Evolutionary conservation across 1,140 invertebrate genomes (phyloP).

Genomic region (Babylonia areolata): DNA sequence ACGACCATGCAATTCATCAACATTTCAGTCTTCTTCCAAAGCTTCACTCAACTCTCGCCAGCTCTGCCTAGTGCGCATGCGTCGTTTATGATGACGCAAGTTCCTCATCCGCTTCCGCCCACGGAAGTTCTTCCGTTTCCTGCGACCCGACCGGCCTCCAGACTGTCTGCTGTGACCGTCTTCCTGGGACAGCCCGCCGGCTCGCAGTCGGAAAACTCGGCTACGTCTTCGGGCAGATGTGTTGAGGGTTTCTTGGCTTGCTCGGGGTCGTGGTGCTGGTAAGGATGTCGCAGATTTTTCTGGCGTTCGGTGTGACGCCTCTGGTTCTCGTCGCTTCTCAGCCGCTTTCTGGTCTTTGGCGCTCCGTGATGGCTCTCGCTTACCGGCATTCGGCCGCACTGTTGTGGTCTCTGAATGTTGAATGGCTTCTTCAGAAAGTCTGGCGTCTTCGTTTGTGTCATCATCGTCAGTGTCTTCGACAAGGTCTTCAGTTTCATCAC

Average conservation of each 20-base stretch:
- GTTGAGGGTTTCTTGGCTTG: background rate
- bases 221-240: background rate
- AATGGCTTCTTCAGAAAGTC: background rate
- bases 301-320: background rate
- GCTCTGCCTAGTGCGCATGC: background rate
- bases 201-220: background rate
- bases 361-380: background rate
- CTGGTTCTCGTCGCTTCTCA: background rate
- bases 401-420: background rate
- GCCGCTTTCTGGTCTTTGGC: background rate
- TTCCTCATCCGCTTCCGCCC: background rate
- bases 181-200: background rate
- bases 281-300: no score
- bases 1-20: no score
- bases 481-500: background rate
- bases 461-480: background rate
- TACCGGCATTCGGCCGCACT: no score
- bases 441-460: background rate
- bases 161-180: background rate
- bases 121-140: background rate
- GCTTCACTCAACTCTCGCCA: background rate
- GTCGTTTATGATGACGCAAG: background rate
- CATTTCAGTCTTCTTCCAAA: slow-evolving; percentile 16
- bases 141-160: slow-evolving; percentile 9
- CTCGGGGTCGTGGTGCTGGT: background rate